Percentiles rank a stretch among this genome's conserved stretches.
Conservation (phyloP, 2,888 invertebrate species). For the Resseliella maxima region DNA sequence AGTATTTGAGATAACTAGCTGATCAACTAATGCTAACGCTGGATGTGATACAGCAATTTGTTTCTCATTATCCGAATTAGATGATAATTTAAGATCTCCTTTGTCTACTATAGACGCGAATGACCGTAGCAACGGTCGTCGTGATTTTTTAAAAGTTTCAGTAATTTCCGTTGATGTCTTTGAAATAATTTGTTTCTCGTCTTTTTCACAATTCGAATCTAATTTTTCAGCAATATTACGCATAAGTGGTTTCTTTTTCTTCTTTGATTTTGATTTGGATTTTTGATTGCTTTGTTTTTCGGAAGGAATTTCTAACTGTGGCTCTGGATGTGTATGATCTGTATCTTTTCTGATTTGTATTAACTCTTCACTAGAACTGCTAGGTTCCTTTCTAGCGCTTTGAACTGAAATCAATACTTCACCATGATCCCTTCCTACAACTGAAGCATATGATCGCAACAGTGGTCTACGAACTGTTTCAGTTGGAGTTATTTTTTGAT, state of each 20-base stretch:
- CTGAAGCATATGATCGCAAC: background rate
- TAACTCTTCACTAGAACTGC: too few relatives aligned
- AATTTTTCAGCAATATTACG: too few relatives aligned
- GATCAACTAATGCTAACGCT: too few relatives aligned
- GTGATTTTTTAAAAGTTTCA: background rate
- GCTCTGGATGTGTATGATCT: too few relatives aligned
- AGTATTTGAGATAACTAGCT: too few relatives aligned
- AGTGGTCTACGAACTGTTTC: slow-evolving; percentile 57
- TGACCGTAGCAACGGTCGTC: background rate
- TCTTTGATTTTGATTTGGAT: slow-evolving; percentile 2
- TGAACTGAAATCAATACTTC: slow-evolving; percentile 69
- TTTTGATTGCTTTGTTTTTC: too few relatives aligned
- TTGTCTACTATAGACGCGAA: background rate
- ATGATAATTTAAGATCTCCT: background rate
- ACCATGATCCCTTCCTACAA: slow-evolving; percentile 57
- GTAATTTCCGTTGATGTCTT: background rate
- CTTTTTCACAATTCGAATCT: too few relatives aligned
- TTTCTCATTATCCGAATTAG: too few relatives aligned
- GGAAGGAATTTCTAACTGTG: background rate
- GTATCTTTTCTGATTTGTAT: too few relatives aligned
- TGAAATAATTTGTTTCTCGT: background rate
- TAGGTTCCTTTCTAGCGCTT: slow-evolving; percentile 59
- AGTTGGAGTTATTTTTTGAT: too few relatives aligned
- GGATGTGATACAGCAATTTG: too few relatives aligned
- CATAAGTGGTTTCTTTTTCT: background rate